phyloP scores from a whole-genome alignment of 1,140 invertebrate genomes.

The Drosophila truncata region DNA sequence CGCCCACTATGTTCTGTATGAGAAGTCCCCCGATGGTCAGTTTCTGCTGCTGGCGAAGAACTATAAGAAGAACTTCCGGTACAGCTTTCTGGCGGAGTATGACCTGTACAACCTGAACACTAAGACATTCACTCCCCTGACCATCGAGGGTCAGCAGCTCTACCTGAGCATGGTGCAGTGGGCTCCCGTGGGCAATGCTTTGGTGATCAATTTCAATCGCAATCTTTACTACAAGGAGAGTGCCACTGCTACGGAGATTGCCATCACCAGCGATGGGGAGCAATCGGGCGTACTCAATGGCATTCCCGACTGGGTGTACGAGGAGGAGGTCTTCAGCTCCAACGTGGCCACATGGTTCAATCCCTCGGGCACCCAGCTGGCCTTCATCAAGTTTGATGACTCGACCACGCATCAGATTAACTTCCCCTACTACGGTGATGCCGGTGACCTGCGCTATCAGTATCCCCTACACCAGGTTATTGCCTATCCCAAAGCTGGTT shows the following conservation, averaged over 20 bases:
- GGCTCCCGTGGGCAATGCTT: constrained; percentile 86
- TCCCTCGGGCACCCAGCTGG: constrained; percentile 91
- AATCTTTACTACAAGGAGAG: constrained; percentile 91
- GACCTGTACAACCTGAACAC: constrained; percentile 87
- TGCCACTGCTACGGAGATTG: constrained; percentile 76
- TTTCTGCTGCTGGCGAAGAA: constrained; percentile 73
- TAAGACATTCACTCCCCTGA: constrained; percentile 49
- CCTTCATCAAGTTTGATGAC: constrained; percentile 95
- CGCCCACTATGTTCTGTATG: constrained; percentile 64
- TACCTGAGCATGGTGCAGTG: constrained; percentile 73
- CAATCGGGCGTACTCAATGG: constrained; percentile 91
- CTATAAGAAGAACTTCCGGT: constrained; percentile 87
- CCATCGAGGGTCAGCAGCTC: constrained; percentile 57
- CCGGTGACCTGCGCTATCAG: constrained; percentile 88
- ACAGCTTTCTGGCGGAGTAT: constrained; percentile 88
- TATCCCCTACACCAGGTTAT: constrained; percentile 90
- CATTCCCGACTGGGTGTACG: constrained; percentile 92
- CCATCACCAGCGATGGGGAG: constrained; percentile 88
- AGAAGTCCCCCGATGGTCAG: constrained; percentile 79
- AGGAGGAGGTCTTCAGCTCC: constrained; percentile 95
- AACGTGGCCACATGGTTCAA: constrained; percentile 96
- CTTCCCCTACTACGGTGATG: constrained; percentile 89
- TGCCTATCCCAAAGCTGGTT: constrained; percentile 93
- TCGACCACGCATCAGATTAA: constrained; percentile 88
- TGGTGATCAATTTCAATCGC: constrained; percentile 91